Conservation (phyloP, 1,140 invertebrate species). For the Tetranychus cinnabarinus region DNA sequence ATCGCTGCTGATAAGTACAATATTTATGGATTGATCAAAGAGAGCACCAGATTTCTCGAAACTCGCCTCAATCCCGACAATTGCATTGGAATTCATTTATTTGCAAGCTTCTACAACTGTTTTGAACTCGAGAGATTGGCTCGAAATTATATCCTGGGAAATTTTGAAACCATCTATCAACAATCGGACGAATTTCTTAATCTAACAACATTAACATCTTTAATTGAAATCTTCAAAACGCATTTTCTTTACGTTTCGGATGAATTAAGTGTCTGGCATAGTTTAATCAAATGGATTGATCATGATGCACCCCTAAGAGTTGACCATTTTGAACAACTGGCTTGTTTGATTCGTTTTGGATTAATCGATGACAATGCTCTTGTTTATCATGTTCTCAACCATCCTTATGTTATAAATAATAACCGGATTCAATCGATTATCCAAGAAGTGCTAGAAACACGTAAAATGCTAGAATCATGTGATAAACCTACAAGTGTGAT, state of each 20-base stretch:
- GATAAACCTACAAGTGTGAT: not conserved
- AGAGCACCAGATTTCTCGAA: not conserved
- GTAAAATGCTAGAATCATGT: not conserved
- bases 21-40: not conserved
- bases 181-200: not conserved
- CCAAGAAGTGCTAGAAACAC: not conserved
- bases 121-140: not conserved
- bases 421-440: not conserved
- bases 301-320: not conserved
- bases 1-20: slow-evolving; percentile 1
- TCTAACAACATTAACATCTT: not conserved
- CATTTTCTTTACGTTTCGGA: not conserved
- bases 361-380: not conserved
- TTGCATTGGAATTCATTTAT: not conserved
- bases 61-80: not conserved
- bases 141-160: not conserved
- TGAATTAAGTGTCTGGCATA: not conserved
- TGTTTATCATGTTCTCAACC: not conserved
- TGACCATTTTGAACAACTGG: not conserved
- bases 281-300: not conserved
- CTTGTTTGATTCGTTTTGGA: not conserved
- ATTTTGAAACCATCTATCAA: not conserved
- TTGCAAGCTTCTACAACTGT: not conserved
- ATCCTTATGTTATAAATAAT: not conserved
- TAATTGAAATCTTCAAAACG: not conserved